Evolutionary conservation across 2,113 vertebrate genomes (phyloP).

Genomic region (Eretmochelys imbricata): DNA sequence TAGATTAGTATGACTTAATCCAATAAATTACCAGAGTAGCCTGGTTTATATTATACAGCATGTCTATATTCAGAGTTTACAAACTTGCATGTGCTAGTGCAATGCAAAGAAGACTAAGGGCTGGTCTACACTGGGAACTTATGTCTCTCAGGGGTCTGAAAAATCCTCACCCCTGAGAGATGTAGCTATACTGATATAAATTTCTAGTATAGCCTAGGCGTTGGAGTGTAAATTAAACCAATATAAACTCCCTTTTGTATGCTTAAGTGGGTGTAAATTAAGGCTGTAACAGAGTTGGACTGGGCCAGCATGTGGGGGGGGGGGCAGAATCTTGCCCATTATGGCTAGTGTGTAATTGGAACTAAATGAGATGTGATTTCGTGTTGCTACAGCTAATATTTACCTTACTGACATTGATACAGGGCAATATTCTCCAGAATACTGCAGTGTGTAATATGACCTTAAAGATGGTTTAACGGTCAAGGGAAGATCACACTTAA

Average conservation of each 20-base stretch:
- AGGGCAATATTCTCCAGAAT: background rate
- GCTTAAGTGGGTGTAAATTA: background rate
- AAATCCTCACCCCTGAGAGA: background rate
- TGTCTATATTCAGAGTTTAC: slow-evolving; percentile 33
- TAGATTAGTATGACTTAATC: background rate
- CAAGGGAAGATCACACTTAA: background rate
- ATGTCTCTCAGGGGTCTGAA: background rate
- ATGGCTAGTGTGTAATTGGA: background rate
- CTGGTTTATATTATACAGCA: background rate
- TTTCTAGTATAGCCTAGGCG: too few relatives aligned
- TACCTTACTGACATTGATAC: background rate
- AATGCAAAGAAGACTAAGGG: slow-evolving; percentile 36
- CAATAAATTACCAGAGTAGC: too few relatives aligned
- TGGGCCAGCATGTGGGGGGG: background rate
- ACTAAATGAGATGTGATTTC: background rate
- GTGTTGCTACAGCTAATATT: background rate
- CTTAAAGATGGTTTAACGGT: background rate
- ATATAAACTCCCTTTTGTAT: fast-evolving
- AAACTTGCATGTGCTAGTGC: background rate
- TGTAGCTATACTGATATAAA: too few relatives aligned
- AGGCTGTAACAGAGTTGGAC: background rate
- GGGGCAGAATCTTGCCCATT: too few relatives aligned
- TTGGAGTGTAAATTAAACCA: background rate
- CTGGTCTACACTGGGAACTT: background rate
- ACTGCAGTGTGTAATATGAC: background rate